These are phyloP conservation scores for Ancistrus triradiatus DNA, from an alignment of 2,113 vertebrate species.

Conservation along the genomic window DNA sequence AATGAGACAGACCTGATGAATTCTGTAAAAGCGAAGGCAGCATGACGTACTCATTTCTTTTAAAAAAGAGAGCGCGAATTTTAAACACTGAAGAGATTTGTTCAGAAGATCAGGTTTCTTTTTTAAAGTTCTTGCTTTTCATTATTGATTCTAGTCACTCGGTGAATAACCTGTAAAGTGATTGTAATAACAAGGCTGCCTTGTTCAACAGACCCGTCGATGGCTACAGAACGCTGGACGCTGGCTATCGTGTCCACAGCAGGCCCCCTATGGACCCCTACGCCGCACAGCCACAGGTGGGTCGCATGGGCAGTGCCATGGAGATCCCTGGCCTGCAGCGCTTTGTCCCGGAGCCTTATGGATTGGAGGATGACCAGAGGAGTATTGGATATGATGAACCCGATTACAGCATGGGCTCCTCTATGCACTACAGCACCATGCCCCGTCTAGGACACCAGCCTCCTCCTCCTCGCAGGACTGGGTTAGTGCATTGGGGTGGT, in stretches of 20 bases:
- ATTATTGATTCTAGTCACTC: background rate
- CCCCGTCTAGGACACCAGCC: conserved; percentile 69
- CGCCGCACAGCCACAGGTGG: conserved; percentile 88
- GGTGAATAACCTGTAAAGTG: no score
- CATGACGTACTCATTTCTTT: no score
- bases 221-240: conserved; percentile 74
- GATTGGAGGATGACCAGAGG: conserved; percentile 89
- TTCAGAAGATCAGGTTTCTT: no score
- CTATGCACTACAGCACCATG: conserved; percentile 82
- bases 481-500: conserved; percentile 47
- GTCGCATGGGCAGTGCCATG: conserved; percentile 82
- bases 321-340: conserved; percentile 77
- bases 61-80: no score
- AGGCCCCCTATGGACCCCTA: conserved; percentile 84
- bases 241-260: conserved; percentile 80
- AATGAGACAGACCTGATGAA: no score
- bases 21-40: no score
- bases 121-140: background rate
- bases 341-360: conserved; percentile 83
- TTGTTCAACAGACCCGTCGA: conserved; percentile 64
- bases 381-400: conserved; percentile 88
- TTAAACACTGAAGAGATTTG: no score
- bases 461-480: conserved; percentile 79
- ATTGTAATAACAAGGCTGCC: no score
- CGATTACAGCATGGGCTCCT: conserved; percentile 81